phyloP scores from a whole-genome alignment of 2,113 vertebrate species.

The Elanus axillaris region DNA sequence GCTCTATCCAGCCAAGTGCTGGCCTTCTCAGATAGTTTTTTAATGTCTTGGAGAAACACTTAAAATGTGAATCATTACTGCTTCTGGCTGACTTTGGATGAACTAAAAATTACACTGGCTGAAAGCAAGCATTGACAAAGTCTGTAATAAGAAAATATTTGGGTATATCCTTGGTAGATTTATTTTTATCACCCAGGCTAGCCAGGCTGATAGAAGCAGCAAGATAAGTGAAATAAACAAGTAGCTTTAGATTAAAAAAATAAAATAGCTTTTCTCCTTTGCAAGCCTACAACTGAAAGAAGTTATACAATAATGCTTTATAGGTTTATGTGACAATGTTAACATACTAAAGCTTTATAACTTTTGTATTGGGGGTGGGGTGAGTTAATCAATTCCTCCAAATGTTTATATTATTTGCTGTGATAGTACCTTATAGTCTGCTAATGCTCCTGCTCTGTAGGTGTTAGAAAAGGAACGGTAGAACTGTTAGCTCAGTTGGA shows the following conservation, averaged over 20 bases:
- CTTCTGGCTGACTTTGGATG: background rate
- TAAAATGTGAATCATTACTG: background rate
- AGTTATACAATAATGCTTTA: background rate
- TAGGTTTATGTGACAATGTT: background rate
- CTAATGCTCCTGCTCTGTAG: background rate
- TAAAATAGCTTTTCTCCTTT: background rate
- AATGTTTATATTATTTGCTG: background rate
- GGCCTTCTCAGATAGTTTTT: background rate
- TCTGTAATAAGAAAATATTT: background rate
- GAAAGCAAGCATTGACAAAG: background rate
- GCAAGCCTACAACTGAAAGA: background rate
- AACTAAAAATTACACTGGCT: constrained; percentile 33
- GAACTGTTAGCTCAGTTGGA: background rate
- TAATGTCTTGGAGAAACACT: background rate
- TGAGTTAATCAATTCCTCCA: background rate
- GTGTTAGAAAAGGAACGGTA: background rate
- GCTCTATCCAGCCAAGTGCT: background rate
- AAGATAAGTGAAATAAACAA: background rate
- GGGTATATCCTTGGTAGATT: background rate
- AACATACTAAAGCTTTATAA: background rate
- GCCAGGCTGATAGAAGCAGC: background rate
- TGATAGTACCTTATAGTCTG: background rate
- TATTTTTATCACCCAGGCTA: background rate
- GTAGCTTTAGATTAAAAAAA: background rate
- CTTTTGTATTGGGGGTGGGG: background rate